A percentile compares a stretch with the other conserved stretches of the same genome.
phyloP scores from a whole-genome alignment of 2,888 invertebrate species.

The Eupelmus urozonus region DNA sequence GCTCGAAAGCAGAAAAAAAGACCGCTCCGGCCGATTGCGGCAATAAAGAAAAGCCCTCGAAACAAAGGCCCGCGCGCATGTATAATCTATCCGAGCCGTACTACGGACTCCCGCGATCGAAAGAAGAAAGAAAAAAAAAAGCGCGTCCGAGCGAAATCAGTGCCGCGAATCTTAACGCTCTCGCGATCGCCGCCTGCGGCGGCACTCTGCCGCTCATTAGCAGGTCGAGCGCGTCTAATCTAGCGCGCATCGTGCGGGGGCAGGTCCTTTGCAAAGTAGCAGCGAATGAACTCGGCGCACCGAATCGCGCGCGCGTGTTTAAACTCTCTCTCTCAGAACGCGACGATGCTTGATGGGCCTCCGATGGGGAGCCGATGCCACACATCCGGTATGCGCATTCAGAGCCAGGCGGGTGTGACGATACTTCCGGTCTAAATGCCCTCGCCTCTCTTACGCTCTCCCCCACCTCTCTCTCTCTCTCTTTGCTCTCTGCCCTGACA shows the following conservation, averaged over 20 bases:
- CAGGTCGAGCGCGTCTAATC: conserved; percentile 18
- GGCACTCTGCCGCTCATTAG: no score
- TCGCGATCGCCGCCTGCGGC: conserved; percentile 19
- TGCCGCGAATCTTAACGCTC: conserved; percentile 39
- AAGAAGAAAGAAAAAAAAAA: conserved; percentile 8
- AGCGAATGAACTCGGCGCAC: no score
- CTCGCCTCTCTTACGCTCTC: conserved; percentile 68
- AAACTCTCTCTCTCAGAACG: conserved; percentile 67
- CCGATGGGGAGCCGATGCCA: conserved; percentile 78
- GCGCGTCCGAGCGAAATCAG: conserved; percentile 14
- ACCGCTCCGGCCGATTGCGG: neutral
- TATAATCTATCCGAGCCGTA: neutral
- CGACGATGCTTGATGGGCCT: conserved; percentile 74
- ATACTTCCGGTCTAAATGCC: conserved; percentile 77
- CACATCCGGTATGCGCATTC: conserved; percentile 78
- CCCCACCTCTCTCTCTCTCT: conserved; percentile 8
- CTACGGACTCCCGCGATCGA: no score
- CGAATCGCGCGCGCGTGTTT: conserved; percentile 9
- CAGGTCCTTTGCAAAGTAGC: no score
- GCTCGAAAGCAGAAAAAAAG: no score
- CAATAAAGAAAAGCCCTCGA: conserved; percentile 31
- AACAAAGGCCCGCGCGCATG: conserved; percentile 1
- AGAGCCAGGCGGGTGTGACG: conserved; percentile 78
- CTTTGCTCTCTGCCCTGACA: conserved; percentile 22
- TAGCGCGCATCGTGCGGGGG: no score